phyloP scores from a whole-genome alignment of 1,140 invertebrate genomes.

The Drosophila bifasciata region DNA sequence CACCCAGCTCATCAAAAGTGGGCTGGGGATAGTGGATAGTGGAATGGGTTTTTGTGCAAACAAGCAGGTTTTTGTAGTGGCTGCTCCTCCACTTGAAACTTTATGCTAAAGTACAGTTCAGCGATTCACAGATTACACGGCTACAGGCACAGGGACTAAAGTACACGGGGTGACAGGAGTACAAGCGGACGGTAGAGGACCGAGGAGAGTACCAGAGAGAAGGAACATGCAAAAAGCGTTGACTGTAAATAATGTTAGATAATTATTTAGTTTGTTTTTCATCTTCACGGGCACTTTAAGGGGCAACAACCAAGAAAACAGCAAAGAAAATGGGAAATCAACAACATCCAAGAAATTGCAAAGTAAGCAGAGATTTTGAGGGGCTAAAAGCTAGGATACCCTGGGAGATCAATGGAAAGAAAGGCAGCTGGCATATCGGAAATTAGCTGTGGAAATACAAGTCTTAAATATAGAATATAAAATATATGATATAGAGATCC shows the following conservation, averaged over 20 bases:
- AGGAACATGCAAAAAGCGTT: conserved; percentile 56
- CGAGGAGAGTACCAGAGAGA: too few species aligned
- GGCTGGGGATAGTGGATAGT: background rate
- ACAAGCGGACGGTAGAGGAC: background rate
- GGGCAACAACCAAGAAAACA: conserved; percentile 26
- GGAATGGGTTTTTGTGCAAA: background rate
- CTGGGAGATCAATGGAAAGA: too few species aligned
- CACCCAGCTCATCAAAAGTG: conserved; percentile 30
- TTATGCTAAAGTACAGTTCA: conserved; percentile 79
- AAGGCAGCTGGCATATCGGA: too few species aligned
- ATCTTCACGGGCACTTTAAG: conserved; percentile 50
- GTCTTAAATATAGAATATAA: too few species aligned
- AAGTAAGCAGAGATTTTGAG: too few species aligned
- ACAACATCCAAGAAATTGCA: conserved; percentile 34
- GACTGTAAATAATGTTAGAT: conserved; percentile 81
- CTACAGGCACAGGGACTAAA: background rate
- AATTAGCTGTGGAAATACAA: too few species aligned
- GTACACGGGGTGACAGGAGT: background rate
- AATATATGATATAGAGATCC: too few species aligned
- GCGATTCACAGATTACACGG: conserved; percentile 71
- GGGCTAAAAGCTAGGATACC: too few species aligned
- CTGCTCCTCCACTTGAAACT: conserved; percentile 63
- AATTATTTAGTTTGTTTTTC: conserved; percentile 74
- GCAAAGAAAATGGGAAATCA: conserved; percentile 48
- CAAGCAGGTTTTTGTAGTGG: conserved; percentile 19